Percentiles rank a stretch among this genome's conserved stretches.
phyloP scores from a whole-genome alignment of 2,797 vertebrate genomes.

The Sebastes glaucus region DNA sequence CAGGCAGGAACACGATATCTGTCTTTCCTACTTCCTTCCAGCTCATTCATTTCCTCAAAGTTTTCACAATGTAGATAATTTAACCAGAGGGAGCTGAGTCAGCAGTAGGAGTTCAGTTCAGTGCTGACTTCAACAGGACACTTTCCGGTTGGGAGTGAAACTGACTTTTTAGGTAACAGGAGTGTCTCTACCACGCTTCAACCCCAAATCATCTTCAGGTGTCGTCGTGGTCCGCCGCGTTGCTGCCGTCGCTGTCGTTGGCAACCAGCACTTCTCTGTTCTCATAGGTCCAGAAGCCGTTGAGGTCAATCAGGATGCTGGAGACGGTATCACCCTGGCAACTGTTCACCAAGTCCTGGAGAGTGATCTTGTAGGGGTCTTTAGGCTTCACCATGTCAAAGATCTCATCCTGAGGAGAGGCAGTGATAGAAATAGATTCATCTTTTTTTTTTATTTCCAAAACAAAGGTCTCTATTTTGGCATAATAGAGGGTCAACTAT shows the following conservation, averaged over 20 bases:
- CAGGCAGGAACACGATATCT: no score
- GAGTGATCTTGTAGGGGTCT: conserved; percentile 94
- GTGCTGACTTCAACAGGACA: background rate
- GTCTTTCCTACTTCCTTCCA: background rate
- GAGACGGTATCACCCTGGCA: conserved; percentile 97
- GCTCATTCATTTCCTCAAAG: background rate
- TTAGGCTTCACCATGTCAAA: conserved; percentile 99
- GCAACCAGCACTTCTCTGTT: conserved; percentile 97
- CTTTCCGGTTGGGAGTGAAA: background rate
- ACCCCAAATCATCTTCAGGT: conserved; percentile 71
- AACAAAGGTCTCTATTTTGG: background rate
- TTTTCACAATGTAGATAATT: background rate
- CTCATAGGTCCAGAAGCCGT: conserved; percentile 99
- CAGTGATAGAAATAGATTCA: background rate
- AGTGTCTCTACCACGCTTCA: background rate
- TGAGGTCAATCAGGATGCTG: conserved; percentile 98
- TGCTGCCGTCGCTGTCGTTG: conserved; percentile 86
- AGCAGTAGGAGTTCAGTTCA: background rate
- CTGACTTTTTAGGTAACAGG: background rate
- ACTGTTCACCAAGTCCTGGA: conserved; percentile 97
- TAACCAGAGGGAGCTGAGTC: background rate
- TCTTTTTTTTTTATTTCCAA: background rate
- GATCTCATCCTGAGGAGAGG: conserved; percentile 91
- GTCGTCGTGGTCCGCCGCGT: conserved; percentile 86
- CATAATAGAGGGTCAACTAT: no score